phyloP scores from a whole-genome alignment of 2,113 vertebrate species.

The Stomatorhinus ivindoensis region DNA sequence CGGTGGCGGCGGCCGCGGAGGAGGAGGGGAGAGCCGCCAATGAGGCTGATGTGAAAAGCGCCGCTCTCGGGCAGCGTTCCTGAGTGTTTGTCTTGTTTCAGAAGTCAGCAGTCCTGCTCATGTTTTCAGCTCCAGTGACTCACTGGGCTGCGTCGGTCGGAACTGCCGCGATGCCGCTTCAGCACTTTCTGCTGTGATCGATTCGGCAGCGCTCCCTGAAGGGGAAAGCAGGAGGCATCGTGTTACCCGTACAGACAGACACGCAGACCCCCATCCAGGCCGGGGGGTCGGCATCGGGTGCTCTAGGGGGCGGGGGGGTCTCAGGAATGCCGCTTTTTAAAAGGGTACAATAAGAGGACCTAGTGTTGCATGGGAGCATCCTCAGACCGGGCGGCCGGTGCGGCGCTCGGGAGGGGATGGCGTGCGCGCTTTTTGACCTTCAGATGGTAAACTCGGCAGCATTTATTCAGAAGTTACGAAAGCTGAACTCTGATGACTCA shows the following conservation, averaged over 20 bases:
- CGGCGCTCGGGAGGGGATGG: not conserved
- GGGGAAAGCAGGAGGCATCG: slow-evolving; percentile 50
- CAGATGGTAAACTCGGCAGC: slow-evolving; percentile 38
- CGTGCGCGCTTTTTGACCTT: slow-evolving; percentile 38
- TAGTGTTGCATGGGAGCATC: not conserved
- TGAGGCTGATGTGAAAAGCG: slow-evolving; percentile 6
- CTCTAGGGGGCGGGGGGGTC: not conserved
- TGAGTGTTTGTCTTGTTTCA: slow-evolving; percentile 56
- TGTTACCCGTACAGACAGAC: slow-evolving; percentile 29
- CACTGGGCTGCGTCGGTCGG: slow-evolving; percentile 42
- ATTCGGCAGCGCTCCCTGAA: slow-evolving; percentile 63
- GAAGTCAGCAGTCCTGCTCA: slow-evolving; percentile 65
- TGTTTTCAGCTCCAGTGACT: slow-evolving; percentile 67
- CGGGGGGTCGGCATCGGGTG: not conserved
- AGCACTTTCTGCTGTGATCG: slow-evolving; percentile 66
- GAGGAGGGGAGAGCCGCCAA: not conserved
- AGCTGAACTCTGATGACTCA: slow-evolving; percentile 47
- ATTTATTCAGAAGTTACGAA: slow-evolving; percentile 28
- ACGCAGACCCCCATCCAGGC: not conserved
- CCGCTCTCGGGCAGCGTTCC: slow-evolving; percentile 23
- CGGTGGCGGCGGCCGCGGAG: not conserved
- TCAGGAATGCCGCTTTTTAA: not conserved
- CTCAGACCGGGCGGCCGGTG: not conserved
- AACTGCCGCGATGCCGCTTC: slow-evolving; percentile 55
- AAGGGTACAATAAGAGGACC: not conserved